Base-by-base conservation (phyloP, 2,888 invertebrate species). In the Volucella zonaria region DNA sequence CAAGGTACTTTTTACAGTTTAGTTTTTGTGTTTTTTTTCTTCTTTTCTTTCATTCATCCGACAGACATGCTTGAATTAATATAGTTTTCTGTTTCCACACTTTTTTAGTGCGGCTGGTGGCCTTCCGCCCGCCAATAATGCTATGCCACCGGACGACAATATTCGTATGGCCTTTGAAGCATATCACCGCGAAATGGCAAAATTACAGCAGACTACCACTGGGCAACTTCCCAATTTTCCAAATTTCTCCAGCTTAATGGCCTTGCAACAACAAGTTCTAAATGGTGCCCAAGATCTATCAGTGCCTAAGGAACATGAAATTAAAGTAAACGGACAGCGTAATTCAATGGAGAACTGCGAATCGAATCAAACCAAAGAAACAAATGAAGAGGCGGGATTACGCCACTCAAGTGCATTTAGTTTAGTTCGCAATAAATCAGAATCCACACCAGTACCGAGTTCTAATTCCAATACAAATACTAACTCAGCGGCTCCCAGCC, bases 151-250 rank as follows among this genome's bases (percentile, higher is more conserved):
- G n/a, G 95, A 95, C 87, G 97, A 98, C 88, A 97, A 98, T 89
- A 96, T 98, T 89, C 95, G 97, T 52, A 93, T 97, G 93, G 97
- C 97, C 11, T 92, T 98, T 56, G 97, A 97, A 89, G 96, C 97
- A 38, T 98, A 98, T 92, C 97, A 97, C 91, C 95, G 98, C 87
- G 98, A 99, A 92, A 94, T 99, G 86, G 96, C 97, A 89, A 97
- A 98, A 91, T 93, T 98, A 87, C 97, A 92, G 75, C 97, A 92
- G 83, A 95, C 94, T 10, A 94, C 94, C 3, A 91, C 91, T 18
- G 93, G 93, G 88, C 93, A 93, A 89, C 93, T 95, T 88, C 94
- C 94, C 66, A 90, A 89, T 82, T 91, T 93, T 71, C 93, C 93
- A 61, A 93, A 93, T 82, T 90, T 93, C 80, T 94, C 95, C 61